phyloP scores from a whole-genome alignment of 1,140 invertebrate species.

The Drosophila nannoptera region DNA sequence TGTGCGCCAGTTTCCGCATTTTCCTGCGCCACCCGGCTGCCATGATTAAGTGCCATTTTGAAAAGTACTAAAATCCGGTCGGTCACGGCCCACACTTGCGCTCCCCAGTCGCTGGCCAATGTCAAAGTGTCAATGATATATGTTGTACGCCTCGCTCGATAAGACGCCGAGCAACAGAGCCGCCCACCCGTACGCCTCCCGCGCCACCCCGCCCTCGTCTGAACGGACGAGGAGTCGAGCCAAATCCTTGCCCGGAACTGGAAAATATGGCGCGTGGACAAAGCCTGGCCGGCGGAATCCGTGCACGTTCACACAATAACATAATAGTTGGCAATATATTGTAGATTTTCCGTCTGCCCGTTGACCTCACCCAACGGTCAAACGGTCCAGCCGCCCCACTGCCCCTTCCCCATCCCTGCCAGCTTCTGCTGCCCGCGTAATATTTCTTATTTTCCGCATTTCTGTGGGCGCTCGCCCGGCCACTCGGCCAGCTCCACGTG shows the following conservation, averaged over 20 bases:
- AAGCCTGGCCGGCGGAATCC: constrained; percentile 62
- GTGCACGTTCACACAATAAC: constrained; percentile 76
- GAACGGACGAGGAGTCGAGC: not conserved
- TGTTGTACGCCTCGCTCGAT: constrained; percentile 75
- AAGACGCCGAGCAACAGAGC: constrained; percentile 51
- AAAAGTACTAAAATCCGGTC: constrained; percentile 78
- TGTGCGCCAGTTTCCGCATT: constrained; percentile 76
- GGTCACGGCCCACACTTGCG: constrained; percentile 63
- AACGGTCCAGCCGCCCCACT: not conserved
- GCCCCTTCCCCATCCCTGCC: not conserved
- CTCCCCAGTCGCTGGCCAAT: constrained; percentile 45
- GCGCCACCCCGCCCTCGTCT: constrained; percentile 1
- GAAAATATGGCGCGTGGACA: constrained; percentile 70
- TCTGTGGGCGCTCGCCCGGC: constrained; percentile 20
- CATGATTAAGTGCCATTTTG: constrained; percentile 79
- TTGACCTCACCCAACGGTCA: constrained; percentile 12
- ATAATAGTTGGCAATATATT: constrained; percentile 76
- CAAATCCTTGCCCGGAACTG: constrained; percentile 22
- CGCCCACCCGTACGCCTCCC: not conserved
- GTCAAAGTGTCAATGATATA: constrained; percentile 79
- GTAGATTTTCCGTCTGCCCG: constrained; percentile 46
- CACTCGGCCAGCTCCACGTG: constrained; percentile 26
- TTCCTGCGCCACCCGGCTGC: constrained; percentile 74
- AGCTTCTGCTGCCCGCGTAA: constrained; percentile 22
- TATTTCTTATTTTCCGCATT: constrained; percentile 52